Evolutionary conservation across 2,113 vertebrate genomes (phyloP), one percentile per base, ranked within the genome.

Genomic region (Rhea americana): DNA sequence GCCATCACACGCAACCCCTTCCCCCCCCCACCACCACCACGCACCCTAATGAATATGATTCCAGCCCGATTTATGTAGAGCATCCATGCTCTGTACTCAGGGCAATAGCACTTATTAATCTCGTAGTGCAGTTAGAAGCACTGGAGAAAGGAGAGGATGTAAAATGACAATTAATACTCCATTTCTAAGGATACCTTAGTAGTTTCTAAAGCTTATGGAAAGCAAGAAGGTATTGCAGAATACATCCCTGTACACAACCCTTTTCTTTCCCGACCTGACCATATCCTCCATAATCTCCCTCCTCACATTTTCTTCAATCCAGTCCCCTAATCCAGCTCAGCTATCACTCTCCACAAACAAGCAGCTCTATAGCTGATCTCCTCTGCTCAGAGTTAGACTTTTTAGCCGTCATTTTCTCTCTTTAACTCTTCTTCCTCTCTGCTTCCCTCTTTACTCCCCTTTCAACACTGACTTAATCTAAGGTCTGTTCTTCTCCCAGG

Each of bases 401-500:
- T 87, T 66, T 48, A 72, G 19, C 43, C 63, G n/a, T 82, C 80
- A 19, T 47, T 39, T 71, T 68, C 37, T 86, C 17, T 35, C 43
- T 72, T 75, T 55, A 83, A 59, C 17, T 78, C 28, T 91, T 79
- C 51, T 82, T 82, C 62, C 21, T 92, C 74, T 32, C 39, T 61
- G 63, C 39, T 93, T 75, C 73, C 43, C 21, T 35, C 56, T 71
- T 77, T 87, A 10, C 39, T 89, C 62, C 88, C 25, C 30, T 87
- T 92, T 91, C 6, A 6, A 6, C 11, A 86, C 63, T 73, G 73
- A 87, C 77, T 87, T 85, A 37, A 71, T 47, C 14, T 80, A 80
- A 90, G 47, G 39, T 90, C 89, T 95, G 58, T 39, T 94, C 41
- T 92, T 83, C 61, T 79, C 41, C 39, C 32, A 56, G 80, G 88